Percentiles rank a stretch among this genome's conserved stretches.
phyloP scores from a whole-genome alignment of 2,113 vertebrate genomes.

The Haliaeetus leucogaster region DNA sequence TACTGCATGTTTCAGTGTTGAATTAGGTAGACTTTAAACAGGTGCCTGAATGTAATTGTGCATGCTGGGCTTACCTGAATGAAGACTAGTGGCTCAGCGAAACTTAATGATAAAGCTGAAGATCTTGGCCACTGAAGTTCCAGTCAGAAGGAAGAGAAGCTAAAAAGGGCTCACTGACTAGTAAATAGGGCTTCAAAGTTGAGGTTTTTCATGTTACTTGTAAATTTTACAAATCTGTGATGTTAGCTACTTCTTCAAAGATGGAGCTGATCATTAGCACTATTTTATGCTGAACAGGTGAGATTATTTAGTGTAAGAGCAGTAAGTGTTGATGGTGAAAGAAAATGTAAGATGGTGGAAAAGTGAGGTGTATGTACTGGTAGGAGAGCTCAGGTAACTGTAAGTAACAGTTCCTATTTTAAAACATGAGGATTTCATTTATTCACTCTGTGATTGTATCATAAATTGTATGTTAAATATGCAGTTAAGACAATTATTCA shows the following conservation, averaged over 20 bases:
- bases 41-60: not conserved
- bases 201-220: rapidly evolving
- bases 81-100: not conserved
- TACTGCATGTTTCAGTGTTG: not conserved
- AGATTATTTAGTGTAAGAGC: not conserved
- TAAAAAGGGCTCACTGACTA: not conserved
- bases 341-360: not conserved
- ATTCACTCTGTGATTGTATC: not conserved
- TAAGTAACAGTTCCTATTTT: not conserved
- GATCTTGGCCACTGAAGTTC: rapidly evolving
- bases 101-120: not conserved
- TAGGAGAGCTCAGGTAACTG: not conserved
- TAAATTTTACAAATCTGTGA: not conserved
- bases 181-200: not conserved
- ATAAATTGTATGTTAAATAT: not conserved
- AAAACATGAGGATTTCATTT: not conserved
- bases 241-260: not conserved
- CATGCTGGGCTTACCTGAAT: not conserved
- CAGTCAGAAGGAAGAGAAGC: not conserved
- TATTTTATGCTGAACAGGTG: not conserved
- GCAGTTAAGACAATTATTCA: not conserved
- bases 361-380: not conserved
- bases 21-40: not conserved
- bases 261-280: not conserved
- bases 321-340: not conserved